Evolutionary conservation across 1,140 invertebrate species (phyloP), one percentile per base, ranked within the genome.

Genomic region (Drosophila azteca): DNA sequence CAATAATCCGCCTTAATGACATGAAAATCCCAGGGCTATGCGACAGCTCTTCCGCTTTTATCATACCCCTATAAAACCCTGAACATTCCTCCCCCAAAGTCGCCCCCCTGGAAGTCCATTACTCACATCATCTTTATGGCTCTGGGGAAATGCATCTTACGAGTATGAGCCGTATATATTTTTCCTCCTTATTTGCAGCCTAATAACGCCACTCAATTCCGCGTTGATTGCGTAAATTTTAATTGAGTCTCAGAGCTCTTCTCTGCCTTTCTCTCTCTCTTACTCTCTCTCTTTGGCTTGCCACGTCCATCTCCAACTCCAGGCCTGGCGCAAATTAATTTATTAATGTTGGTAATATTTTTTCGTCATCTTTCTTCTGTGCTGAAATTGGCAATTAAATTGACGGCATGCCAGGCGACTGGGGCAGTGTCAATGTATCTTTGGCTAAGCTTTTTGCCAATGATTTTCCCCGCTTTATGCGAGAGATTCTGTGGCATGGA

Each of bases 311-410:
- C 49, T 46, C 39, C 59, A n/a, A 26, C 4, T 26, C 24, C 31
- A 43, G 31, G 55, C 48, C 17, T 13, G 35, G 41, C 44, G 50
- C 55, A 77, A 84, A 84, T 84, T 80, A 84, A 84, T 85, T 84
- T 84, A 84, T 84, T 85, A 84, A 84, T 80, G 77, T 68, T 73
- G 63, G 55, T 64, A 59, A 68, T 84, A 65, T 77, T 84, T 73
- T 63, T 51, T 31, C 8, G 44, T 53, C 26, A 24, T 44, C 39
- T 41, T 60, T 39, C 59, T 41, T 15, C 43, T 24, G 8, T 31
- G 24, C 61, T 63, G 64, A 87, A 87, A 85, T 81, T 85, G 82
- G 54, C 77, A 85, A 85, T 85, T 85, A 85, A 85, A 85, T 51
- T 55, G 80, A 60, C 58, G 60, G 63, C 11, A 4, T 2, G 11